Evolutionary conservation across 2,888 invertebrate species (phyloP), one percentile per base, ranked within the genome.

Genomic region (Drosophila affinis): DNA sequence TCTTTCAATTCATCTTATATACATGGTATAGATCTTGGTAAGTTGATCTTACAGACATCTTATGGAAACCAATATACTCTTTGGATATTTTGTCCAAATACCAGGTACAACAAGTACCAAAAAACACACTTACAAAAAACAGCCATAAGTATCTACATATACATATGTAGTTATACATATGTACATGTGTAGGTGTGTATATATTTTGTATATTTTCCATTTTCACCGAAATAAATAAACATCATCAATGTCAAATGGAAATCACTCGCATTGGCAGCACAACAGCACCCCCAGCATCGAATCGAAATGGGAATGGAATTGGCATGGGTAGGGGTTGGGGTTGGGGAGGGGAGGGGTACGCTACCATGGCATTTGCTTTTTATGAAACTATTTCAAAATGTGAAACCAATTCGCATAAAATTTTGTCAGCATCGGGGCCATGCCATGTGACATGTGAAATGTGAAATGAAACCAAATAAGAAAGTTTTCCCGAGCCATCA

Each of bases 231-330:
- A 88, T 88, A 88, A 88, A 86, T 84, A 89, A 90, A 89, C 88
- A 87, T 90, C 89, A 89, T 90, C 89, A 89, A 86, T 86, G 89
- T 89, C 89, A 89, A 89, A 86, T 89, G 85, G 79, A 86, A 89
- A 89, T 86, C 86, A 86, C 77, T 81, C 85, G 70, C 72, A 79
- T 57, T 70, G 64, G 72, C 76, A 75, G 60, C 39, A 12, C 12
- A 32, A 10, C 32, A 4, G 56, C 52, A 53, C 21, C 49, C 59
- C 49, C 49, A 34, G 12, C 32, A 12, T 32, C 10, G 10, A 32
- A 69, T 59, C 53, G 58, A 46, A 45, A 73, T 45, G 69, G 46
- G 47, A 62, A 51, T 48, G 62, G 54, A 27, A 49, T 47, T 39
- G 24, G 4, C 27, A 27, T 1, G 27, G 27, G 1, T 27, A 27